Conservation (phyloP, 2,113 vertebrate species). For the Atlantisia rogersi region DNA sequence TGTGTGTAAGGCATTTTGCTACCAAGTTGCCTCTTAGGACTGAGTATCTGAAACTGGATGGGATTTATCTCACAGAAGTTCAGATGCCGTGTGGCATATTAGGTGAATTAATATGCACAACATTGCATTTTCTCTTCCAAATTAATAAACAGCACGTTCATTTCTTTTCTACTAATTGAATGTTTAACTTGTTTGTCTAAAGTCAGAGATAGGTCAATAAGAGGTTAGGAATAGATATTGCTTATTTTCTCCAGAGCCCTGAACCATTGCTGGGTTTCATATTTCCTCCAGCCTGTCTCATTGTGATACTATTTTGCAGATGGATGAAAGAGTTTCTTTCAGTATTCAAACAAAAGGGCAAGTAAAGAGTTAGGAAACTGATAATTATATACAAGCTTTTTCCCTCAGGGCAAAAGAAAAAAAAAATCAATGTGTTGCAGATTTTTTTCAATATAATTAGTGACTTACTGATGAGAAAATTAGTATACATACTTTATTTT, state of each 20-base stretch:
- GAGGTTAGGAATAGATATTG: constrained; percentile 39
- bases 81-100: background rate
- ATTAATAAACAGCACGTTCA: constrained; percentile 50
- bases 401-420: constrained; percentile 7
- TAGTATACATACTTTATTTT: constrained; percentile 51
- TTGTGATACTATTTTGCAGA: constrained; percentile 23
- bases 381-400: constrained; percentile 40
- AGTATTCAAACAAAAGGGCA: constrained; percentile 57
- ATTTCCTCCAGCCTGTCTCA: constrained; percentile 36
- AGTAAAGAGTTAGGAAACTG: constrained; percentile 38
- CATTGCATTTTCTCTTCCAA: constrained; percentile 4
- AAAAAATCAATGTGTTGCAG: background rate
- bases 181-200: constrained; percentile 68
- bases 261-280: background rate
- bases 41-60: background rate
- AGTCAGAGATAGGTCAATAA: constrained; percentile 36
- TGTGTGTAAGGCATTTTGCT: background rate
- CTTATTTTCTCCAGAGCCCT: constrained; percentile 37
- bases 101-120: constrained; percentile 36
- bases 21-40: background rate
- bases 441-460: constrained; percentile 29
- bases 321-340: constrained; percentile 43
- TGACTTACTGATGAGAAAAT: constrained; percentile 39
- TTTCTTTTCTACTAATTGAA: constrained; percentile 59
- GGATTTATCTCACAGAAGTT: constrained; percentile 15